Evolutionary conservation across 2,797 vertebrate genomes (phyloP).

Genomic region (Enteromius afrohamiltoni): DNA sequence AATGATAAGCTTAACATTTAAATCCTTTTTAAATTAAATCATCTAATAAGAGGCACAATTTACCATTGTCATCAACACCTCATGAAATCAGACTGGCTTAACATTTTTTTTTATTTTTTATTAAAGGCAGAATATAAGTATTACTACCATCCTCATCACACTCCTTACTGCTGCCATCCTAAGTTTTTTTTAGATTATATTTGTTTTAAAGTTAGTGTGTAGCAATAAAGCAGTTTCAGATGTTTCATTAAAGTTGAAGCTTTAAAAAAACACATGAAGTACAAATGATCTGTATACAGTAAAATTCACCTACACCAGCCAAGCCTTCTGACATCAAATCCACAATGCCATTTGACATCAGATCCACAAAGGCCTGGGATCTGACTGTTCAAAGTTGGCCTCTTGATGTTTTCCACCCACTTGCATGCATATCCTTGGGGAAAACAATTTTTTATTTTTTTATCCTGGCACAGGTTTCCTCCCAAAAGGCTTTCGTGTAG

Average conservation of each 20-base stretch:
- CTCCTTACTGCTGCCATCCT: not conserved
- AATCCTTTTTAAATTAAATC: not conserved
- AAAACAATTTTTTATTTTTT: conserved; percentile 61
- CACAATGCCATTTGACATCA: conserved; percentile 61
- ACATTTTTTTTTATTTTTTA: not conserved
- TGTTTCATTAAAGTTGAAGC: not conserved
- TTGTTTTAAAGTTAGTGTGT: not conserved
- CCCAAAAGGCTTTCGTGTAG: conserved; percentile 70
- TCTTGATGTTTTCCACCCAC: conserved; percentile 76
- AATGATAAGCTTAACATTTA: not conserved
- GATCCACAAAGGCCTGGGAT: conserved; percentile 66
- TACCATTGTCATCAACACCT: not conserved
- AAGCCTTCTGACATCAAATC: conserved; percentile 63
- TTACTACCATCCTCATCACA: not conserved
- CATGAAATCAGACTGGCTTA: not conserved
- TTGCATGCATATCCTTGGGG: conserved; percentile 75
- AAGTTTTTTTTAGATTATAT: not conserved
- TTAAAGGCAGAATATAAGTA: not conserved
- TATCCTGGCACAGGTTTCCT: conserved; percentile 68
- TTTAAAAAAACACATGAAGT: conserved; percentile 11
- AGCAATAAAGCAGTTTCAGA: not conserved
- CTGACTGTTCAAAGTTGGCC: conserved; percentile 64
- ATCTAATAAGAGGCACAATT: not conserved
- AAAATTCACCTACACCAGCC: conserved; percentile 54
- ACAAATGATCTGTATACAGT: conserved; percentile 27